Evolutionary conservation across 2,113 vertebrate genomes (phyloP).

Genomic region (Brachypteracias leptosomus): DNA sequence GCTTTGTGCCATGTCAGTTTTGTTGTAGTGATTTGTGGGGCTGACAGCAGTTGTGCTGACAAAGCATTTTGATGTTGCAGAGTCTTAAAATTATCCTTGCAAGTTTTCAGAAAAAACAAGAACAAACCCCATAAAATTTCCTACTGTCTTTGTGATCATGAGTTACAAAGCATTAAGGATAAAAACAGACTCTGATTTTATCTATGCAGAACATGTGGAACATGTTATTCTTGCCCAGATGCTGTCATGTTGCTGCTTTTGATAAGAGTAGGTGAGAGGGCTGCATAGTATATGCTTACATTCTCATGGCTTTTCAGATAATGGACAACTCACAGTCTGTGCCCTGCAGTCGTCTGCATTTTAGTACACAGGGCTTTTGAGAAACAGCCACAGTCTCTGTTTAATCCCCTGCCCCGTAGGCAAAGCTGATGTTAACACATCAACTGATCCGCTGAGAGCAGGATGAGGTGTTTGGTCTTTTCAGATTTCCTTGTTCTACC

Average conservation of each 20-base stretch:
- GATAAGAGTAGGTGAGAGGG: background rate
- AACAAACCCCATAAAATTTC: background rate
- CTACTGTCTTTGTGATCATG: background rate
- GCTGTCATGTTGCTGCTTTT: background rate
- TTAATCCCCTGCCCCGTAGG: background rate
- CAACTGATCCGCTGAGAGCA: background rate
- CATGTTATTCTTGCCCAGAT: background rate
- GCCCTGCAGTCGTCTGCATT: background rate
- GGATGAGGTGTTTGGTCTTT: background rate
- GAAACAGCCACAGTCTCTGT: background rate
- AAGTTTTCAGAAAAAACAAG: background rate
- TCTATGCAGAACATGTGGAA: background rate
- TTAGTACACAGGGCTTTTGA: rapidly evolving
- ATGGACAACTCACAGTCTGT: background rate
- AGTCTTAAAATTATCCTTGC: background rate
- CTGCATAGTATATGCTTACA: background rate
- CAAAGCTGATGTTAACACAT: background rate
- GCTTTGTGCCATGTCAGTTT: background rate
- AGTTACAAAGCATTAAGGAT: background rate
- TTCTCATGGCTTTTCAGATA: background rate
- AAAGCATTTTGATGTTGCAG: background rate
- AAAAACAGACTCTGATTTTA: background rate
- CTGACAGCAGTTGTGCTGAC: background rate
- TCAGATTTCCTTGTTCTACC: background rate
- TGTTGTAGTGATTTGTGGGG: rapidly evolving